Evolutionary conservation across 2,113 vertebrate species (phyloP).

Genomic region (Bos javanicus): DNA sequence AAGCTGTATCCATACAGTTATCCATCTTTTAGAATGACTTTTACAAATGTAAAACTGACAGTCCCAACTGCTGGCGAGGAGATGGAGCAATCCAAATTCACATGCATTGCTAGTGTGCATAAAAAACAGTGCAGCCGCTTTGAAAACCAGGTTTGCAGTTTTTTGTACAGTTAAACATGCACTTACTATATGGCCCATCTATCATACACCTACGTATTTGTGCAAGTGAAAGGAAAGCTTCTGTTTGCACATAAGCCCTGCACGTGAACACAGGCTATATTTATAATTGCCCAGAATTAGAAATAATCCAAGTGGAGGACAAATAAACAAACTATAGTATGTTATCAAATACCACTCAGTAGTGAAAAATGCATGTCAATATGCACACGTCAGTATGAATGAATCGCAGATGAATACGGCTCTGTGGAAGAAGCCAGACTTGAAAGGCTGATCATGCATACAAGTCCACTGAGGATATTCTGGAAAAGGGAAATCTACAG

Average conservation of each 20-base stretch:
- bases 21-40: neutral
- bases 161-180: neutral
- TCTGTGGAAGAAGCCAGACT: neutral
- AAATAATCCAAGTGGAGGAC: neutral
- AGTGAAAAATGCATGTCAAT: neutral
- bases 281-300: neutral
- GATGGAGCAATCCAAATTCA: neutral
- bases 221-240: neutral
- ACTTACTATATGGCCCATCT: neutral
- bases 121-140: neutral
- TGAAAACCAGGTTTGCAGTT: neutral
- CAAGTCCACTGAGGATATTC: neutral
- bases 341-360: neutral
- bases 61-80: neutral
- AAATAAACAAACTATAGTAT: neutral
- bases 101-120: neutral
- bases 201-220: neutral
- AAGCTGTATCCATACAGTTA: too few relatives aligned
- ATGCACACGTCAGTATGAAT: fast-evolving
- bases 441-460: too few relatives aligned
- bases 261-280: neutral
- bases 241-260: neutral
- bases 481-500: neutral
- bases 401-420: neutral
- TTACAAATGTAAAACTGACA: neutral